Evolutionary conservation across 2,113 vertebrate species (phyloP).

Genomic region (Stegostoma tigrinum): DNA sequence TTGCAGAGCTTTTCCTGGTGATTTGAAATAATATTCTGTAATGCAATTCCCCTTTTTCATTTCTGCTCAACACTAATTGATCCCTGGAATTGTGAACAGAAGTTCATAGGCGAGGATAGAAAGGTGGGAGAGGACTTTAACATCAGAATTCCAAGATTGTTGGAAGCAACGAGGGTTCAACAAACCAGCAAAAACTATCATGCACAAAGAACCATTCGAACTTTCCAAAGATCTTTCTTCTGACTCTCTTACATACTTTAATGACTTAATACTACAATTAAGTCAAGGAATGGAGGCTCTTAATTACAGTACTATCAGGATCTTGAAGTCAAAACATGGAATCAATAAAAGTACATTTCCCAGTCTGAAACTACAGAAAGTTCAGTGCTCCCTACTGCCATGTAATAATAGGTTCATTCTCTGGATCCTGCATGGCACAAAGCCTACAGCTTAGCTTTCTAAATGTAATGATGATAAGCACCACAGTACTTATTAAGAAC

Average conservation of each 20-base stretch:
- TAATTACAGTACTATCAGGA: not conserved
- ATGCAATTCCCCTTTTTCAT: not conserved
- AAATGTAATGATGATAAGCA: not conserved
- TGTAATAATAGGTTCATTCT: not conserved
- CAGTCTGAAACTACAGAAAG: not conserved
- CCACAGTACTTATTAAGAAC: not conserved
- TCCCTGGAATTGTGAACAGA: not conserved
- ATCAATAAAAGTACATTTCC: constrained; percentile 1
- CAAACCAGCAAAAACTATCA: not conserved
- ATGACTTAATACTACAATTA: not conserved
- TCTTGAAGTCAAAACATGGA: not conserved
- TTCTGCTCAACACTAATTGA: not conserved
- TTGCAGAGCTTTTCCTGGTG: not conserved
- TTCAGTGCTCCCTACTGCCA: not conserved
- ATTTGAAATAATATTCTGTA: not conserved
- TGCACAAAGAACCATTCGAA: not conserved
- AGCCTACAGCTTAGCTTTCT: not conserved
- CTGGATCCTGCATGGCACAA: not conserved
- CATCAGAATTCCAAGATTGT: not conserved
- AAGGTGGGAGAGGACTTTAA: not conserved
- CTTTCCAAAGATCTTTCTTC: not conserved
- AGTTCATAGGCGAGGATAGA: not conserved
- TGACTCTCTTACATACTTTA: not conserved
- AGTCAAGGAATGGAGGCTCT: not conserved
- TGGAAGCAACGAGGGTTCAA: not conserved